phyloP scores from a whole-genome alignment of 2,113 vertebrate genomes.

The Tychaedon coryphoeus region DNA sequence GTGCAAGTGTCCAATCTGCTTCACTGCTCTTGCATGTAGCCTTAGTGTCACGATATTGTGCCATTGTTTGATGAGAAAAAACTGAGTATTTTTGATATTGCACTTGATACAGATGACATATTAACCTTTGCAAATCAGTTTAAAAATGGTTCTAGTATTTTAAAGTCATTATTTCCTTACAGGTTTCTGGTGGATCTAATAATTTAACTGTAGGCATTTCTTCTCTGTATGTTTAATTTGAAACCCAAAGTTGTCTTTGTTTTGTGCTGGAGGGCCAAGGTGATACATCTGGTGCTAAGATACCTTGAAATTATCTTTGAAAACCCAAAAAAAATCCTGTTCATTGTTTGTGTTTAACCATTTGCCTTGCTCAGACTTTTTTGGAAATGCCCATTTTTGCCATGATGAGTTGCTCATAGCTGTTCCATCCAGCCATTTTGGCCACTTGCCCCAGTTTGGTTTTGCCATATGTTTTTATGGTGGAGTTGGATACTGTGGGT shows the following conservation, averaged over 20 bases:
- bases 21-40: neutral
- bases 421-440: neutral
- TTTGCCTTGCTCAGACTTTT: neutral
- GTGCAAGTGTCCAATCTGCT: neutral
- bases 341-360: neutral
- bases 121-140: neutral
- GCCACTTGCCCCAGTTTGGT: neutral
- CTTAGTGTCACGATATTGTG: neutral
- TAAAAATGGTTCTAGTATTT: neutral
- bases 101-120: neutral
- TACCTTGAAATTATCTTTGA: neutral
- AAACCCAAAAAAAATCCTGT: neutral
- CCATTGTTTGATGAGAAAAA: neutral
- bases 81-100: neutral
- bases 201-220: neutral
- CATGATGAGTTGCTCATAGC: neutral
- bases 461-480: neutral
- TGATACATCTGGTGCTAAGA: neutral
- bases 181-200: neutral
- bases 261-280: neutral
- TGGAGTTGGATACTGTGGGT: neutral
- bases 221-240: neutral
- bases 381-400: neutral
- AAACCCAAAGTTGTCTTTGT: neutral
- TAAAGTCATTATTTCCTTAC: neutral